A percentile compares a stretch with the other conserved stretches of the same genome.
Evolutionary conservation across 2,888 invertebrate species (phyloP).

Genomic region (Ectemnius cavifrons): DNA sequence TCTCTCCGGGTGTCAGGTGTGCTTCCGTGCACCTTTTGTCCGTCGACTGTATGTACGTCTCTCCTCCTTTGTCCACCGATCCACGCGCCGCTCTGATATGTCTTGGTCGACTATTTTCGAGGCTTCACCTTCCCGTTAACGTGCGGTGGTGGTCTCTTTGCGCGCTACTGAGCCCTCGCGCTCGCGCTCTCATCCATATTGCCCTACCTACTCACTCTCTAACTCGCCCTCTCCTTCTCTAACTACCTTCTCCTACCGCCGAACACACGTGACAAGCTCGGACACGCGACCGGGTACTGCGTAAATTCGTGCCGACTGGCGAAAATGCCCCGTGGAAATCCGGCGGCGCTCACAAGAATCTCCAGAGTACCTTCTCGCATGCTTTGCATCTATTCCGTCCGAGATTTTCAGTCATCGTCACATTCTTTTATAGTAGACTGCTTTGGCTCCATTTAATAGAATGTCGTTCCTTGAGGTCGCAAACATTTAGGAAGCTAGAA

Average conservation of each 20-base stretch:
- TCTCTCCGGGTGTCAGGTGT: not conserved
- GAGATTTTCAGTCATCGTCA: no score
- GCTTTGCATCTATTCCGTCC: no score
- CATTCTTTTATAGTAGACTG: no score
- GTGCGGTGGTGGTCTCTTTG: constrained; percentile 26
- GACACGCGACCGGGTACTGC: constrained; percentile 27
- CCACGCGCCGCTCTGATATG: not conserved
- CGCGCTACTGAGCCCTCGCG: constrained; percentile 38
- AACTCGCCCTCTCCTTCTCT: not conserved
- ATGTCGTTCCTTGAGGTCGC: no score
- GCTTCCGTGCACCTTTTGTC: constrained; percentile 6
- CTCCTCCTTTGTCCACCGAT: not conserved
- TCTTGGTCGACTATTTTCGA: not conserved
- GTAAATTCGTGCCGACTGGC: constrained; percentile 32
- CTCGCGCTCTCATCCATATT: constrained; percentile 26
- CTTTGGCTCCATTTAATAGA: no score
- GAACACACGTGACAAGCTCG: constrained; percentile 45
- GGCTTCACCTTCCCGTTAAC: constrained; percentile 12
- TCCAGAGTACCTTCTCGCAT: no score
- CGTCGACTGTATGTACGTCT: not conserved
- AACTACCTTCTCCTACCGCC: constrained; percentile 32
- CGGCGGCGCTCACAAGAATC: not conserved
- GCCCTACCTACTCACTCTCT: constrained; percentile 15
- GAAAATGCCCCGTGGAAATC: constrained; percentile 28
- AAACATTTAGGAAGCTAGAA: no score